Evolutionary conservation across 2,797 vertebrate genomes (phyloP).

Genomic region (Spea hammondii): DNA sequence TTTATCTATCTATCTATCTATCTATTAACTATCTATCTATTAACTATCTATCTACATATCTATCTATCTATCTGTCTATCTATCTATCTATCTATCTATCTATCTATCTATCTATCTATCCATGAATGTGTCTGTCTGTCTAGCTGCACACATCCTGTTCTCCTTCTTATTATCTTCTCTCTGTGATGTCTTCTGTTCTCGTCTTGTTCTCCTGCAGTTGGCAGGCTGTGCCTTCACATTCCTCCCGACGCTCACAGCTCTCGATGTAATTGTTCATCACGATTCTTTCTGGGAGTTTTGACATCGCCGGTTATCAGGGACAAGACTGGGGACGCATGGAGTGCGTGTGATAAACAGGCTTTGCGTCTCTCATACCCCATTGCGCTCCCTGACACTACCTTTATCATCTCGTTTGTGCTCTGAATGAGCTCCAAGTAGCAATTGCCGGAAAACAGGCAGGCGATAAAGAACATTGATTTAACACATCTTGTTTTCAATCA

Average conservation of each 20-base stretch:
- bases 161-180: background rate
- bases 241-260: slow-evolving; percentile 54
- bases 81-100: background rate
- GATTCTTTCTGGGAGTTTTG: slow-evolving; percentile 62
- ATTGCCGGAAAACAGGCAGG: slow-evolving; percentile 78
- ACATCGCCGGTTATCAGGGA: slow-evolving; percentile 67
- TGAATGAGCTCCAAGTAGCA: slow-evolving; percentile 79
- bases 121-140: no score
- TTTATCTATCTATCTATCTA: slow-evolving; percentile 17
- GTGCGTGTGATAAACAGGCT: slow-evolving; percentile 75
- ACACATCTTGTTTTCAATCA: slow-evolving; percentile 86
- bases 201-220: background rate
- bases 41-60: background rate
- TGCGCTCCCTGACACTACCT: slow-evolving; percentile 75
- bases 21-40: slow-evolving; percentile 15
- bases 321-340: slow-evolving; percentile 59
- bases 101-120: background rate
- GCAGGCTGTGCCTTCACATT: slow-evolving; percentile 9
- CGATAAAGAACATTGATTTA: slow-evolving; percentile 85
- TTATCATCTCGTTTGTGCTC: slow-evolving; percentile 78
- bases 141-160: no score
- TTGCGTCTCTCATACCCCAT: slow-evolving; percentile 70
- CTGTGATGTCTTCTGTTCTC: background rate
- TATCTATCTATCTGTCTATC: background rate
- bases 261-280: slow-evolving; percentile 62